Conservation (phyloP, 2,113 vertebrate species). For the Callospermophilus lateralis region DNA sequence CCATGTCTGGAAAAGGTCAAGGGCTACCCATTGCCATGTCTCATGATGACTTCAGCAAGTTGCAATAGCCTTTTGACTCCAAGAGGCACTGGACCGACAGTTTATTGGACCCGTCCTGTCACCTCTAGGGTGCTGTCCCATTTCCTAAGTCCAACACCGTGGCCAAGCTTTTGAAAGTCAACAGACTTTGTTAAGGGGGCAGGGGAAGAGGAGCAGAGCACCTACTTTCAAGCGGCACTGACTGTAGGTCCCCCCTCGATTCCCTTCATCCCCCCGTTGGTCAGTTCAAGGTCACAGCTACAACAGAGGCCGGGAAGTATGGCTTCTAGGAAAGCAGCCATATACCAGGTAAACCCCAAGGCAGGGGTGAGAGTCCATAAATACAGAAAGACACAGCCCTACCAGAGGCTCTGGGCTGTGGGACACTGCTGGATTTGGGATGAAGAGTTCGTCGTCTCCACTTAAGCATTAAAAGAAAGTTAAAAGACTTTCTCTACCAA, state of each 20-base stretch:
- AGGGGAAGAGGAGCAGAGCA: neutral
- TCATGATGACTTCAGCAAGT: neutral
- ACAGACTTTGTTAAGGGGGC: neutral
- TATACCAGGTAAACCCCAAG: neutral
- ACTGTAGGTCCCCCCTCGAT: neutral
- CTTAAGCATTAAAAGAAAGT: neutral
- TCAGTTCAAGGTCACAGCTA: neutral
- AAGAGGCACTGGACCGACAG: conserved; percentile 51
- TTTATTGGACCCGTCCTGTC: neutral
- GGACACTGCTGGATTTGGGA: neutral
- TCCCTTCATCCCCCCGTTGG: neutral
- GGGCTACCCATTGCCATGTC: neutral
- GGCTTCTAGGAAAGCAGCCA: neutral
- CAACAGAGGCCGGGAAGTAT: neutral
- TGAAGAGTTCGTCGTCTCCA: neutral
- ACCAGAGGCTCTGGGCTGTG: neutral
- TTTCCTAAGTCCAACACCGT: neutral
- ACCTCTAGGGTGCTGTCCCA: neutral
- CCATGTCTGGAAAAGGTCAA: neutral
- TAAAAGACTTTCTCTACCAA: neutral
- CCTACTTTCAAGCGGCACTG: neutral
- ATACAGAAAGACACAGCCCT: neutral
- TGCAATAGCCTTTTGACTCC: conserved; percentile 59
- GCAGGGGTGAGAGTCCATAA: neutral
- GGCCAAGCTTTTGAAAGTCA: neutral